Evolutionary conservation across 2,888 invertebrate genomes (phyloP).

Genomic region (Drosophila meridionalis): DNA sequence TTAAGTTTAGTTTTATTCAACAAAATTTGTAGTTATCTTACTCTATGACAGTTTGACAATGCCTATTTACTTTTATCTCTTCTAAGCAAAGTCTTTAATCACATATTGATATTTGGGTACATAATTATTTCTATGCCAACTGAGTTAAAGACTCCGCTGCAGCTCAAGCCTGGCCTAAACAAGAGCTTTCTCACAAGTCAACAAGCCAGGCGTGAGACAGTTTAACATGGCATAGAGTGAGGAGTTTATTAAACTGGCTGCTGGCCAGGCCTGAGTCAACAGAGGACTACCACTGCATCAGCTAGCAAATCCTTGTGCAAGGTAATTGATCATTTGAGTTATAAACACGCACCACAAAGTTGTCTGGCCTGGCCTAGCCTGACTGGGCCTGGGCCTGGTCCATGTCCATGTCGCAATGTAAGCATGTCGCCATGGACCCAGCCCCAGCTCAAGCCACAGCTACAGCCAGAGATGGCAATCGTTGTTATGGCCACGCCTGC

Average conservation of each 20-base stretch:
- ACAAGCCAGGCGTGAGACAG: constrained; percentile 72
- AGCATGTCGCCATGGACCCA: constrained; percentile 13
- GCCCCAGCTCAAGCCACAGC: constrained; percentile 17
- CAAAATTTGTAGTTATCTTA: too few species aligned
- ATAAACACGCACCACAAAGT: constrained; percentile 70
- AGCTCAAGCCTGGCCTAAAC: background rate
- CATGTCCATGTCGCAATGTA: constrained; percentile 8
- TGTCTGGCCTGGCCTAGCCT: background rate
- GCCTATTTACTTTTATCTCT: background rate
- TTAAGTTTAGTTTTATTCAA: background rate
- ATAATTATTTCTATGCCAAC: background rate
- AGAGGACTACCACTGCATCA: constrained; percentile 1
- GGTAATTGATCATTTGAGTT: constrained; percentile 80
- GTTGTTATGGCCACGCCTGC: constrained; percentile 55
- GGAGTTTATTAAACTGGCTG: constrained; percentile 72
- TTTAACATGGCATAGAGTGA: constrained; percentile 64
- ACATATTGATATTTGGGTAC: constrained; percentile 6
- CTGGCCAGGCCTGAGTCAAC: constrained; percentile 16
- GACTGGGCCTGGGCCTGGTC: background rate
- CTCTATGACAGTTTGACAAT: too few species aligned
- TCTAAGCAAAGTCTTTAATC: background rate
- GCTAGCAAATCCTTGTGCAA: constrained; percentile 62
- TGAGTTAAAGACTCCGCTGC: background rate
- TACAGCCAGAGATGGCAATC: constrained; percentile 66
- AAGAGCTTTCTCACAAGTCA: constrained; percentile 72